phyloP scores from a whole-genome alignment of 2,797 vertebrate genomes.

The Chlorospingus semifuscus region DNA sequence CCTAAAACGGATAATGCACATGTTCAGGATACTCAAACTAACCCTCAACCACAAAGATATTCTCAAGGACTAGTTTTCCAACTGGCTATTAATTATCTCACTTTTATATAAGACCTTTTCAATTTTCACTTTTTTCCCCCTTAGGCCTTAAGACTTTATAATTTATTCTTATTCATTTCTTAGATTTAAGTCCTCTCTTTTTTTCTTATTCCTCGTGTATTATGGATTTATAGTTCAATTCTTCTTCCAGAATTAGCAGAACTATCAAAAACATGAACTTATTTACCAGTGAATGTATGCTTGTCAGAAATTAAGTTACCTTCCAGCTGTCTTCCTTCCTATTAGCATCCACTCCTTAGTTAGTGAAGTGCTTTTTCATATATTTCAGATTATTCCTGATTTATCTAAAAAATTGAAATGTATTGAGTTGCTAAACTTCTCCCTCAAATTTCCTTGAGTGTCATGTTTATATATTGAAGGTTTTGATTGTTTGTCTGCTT shows the following conservation, averaged over 20 bases:
- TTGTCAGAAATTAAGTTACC: background rate
- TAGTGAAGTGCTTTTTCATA: background rate
- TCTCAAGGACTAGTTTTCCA: background rate
- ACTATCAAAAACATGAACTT: background rate
- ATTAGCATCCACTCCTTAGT: background rate
- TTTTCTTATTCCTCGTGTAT: accelerated
- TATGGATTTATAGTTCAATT: background rate
- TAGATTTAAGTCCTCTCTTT: background rate
- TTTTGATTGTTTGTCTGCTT: background rate
- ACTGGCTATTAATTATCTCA: background rate
- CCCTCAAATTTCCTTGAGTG: background rate
- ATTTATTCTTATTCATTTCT: background rate
- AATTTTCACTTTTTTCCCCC: background rate
- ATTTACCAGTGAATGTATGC: background rate
- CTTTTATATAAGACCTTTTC: background rate
- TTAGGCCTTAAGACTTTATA: background rate
- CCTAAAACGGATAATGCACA: background rate
- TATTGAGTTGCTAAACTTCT: background rate
- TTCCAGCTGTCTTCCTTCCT: background rate
- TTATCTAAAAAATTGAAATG: background rate
- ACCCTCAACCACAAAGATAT: background rate
- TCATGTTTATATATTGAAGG: background rate
- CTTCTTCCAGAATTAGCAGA: background rate
- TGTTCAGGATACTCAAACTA: background rate
- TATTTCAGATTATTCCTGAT: background rate